These are phyloP conservation scores for Papilio dardanus DNA, from an alignment of 1,140 invertebrate genomes.

Conservation along the genomic window DNA sequence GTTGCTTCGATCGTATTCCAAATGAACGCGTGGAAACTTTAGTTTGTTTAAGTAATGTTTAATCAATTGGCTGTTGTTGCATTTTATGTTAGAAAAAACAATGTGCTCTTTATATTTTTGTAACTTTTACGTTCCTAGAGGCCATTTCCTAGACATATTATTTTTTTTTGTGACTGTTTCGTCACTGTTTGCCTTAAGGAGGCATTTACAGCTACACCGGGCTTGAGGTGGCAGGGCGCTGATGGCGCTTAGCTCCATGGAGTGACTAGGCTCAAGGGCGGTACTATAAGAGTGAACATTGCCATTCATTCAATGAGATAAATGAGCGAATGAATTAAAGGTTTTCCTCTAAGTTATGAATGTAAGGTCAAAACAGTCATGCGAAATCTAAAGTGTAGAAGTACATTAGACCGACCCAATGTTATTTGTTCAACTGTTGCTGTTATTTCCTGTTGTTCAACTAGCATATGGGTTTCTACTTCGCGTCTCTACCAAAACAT, in stretches of 20 bases:
- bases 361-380: neutral
- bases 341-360: neutral
- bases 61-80: neutral
- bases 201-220: too few relatives aligned
- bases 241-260: too few relatives aligned
- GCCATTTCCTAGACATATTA: neutral
- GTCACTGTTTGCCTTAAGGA: too few relatives aligned
- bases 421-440: neutral
- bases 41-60: neutral
- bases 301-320: neutral
- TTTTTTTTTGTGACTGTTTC: too few relatives aligned
- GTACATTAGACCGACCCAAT: neutral
- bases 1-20: neutral
- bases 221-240: too few relatives aligned
- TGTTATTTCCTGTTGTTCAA: constrained; percentile 1
- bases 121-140: neutral
- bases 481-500: constrained; percentile 14
- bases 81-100: neutral
- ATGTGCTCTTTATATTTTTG: neutral
- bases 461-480: neutral
- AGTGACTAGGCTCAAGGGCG: too few relatives aligned
- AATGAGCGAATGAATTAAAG: neutral
- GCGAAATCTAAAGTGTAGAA: neutral
- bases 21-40: neutral
- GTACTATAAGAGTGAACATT: neutral